Conservation (phyloP, 2,797 vertebrate genomes). For the Lophius americanus region DNA sequence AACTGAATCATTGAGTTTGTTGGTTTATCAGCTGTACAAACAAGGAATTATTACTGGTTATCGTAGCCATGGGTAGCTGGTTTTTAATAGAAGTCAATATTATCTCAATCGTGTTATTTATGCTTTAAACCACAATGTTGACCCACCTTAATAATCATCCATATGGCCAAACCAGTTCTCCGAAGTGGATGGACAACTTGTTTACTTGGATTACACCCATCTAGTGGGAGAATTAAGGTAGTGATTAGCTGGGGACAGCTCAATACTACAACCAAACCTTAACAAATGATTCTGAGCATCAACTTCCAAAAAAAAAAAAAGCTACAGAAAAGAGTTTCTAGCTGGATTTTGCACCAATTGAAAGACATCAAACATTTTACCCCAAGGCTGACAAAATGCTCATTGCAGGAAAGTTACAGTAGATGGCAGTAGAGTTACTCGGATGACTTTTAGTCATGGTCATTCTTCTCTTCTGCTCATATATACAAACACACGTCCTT, state of each 20-base stretch:
- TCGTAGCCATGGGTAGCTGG: slow-evolving; percentile 26
- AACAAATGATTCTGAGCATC: too few relatives aligned
- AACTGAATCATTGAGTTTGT: background rate
- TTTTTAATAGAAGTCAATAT: slow-evolving; percentile 12
- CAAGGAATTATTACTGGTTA: slow-evolving; percentile 28
- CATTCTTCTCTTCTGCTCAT: too few relatives aligned
- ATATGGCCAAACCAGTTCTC: slow-evolving; percentile 8
- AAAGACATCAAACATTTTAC: too few relatives aligned
- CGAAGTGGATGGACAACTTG: slow-evolving; percentile 7
- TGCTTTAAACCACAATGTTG: slow-evolving; percentile 34
- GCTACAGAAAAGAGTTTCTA: background rate
- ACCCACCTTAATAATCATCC: slow-evolving; percentile 24
- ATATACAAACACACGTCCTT: background rate
- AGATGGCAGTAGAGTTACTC: slow-evolving; percentile 71
- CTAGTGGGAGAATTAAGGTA: slow-evolving; percentile 8
- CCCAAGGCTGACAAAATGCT: too few relatives aligned
- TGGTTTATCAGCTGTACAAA: background rate
- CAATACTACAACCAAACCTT: background rate
- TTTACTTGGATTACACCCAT: slow-evolving; percentile 24
- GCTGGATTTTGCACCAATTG: too few relatives aligned
- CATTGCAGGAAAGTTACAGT: slow-evolving; percentile 31
- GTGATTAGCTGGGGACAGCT: slow-evolving; percentile 8
- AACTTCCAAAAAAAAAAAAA: background rate
- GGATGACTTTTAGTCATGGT: slow-evolving; percentile 18
- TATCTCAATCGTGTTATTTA: slow-evolving; percentile 34